Percentiles rank a stretch among this genome's conserved stretches.
These are phyloP conservation scores for Stichopus horrens DNA, from an alignment of 53 echinoderm and acorn worm species.

Conservation along the genomic window DNA sequence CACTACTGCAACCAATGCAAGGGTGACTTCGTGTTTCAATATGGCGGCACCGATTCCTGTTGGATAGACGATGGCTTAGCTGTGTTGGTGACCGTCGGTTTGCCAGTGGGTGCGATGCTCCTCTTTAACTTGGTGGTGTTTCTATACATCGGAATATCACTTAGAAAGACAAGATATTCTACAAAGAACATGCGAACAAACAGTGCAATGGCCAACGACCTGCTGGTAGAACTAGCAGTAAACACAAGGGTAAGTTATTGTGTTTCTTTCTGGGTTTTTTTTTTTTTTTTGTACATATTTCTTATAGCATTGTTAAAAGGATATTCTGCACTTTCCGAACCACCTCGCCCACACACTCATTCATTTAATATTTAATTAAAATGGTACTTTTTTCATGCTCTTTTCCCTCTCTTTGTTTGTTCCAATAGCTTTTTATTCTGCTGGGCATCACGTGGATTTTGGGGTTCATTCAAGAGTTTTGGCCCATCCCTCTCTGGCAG, in stretches of 20 bases:
- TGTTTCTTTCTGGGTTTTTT: no score
- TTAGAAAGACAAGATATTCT: constrained; percentile 37
- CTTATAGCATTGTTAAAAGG: no score
- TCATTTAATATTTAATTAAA: no score
- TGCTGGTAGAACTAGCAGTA: neutral
- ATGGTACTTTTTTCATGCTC: no score
- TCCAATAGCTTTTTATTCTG: constrained; percentile 44
- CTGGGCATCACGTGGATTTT: constrained; percentile 60
- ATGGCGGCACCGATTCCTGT: constrained; percentile 41
- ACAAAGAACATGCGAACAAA: constrained; percentile 25
- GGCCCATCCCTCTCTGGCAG: constrained; percentile 43
- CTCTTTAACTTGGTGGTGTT: constrained; percentile 47
- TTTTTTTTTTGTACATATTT: no score
- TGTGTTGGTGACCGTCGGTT: constrained; percentile 40
- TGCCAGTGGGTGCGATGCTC: constrained; percentile 48
- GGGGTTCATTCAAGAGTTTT: constrained; percentile 53
- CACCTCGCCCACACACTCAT: no score
- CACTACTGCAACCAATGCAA: constrained; percentile 44
- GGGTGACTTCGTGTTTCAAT: constrained; percentile 39
- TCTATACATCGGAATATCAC: constrained; percentile 40
- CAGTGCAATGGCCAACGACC: neutral
- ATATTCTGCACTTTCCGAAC: no score
- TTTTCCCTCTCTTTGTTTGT: no score
- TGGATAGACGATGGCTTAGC: constrained; percentile 58
- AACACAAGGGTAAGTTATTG: constrained; percentile 7